Conservation (phyloP, 2,888 invertebrate species). For the Euplagia quadripunctaria region DNA sequence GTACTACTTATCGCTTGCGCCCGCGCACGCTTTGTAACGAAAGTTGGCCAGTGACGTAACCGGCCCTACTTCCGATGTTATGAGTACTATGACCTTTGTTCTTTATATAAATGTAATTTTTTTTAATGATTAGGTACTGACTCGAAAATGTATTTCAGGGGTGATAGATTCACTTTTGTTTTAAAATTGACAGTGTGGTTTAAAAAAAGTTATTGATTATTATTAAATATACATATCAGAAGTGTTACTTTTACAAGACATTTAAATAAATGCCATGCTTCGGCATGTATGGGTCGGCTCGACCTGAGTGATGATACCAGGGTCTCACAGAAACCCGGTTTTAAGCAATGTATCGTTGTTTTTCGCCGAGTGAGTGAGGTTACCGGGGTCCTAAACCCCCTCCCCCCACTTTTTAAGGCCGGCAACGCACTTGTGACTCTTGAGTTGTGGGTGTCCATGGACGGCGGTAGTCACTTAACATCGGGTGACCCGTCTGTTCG, state of each 20-base stretch:
- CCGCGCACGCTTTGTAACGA: slow-evolving; percentile 46
- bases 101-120: slow-evolving; percentile 18
- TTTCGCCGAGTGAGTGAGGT: too few relatives aligned
- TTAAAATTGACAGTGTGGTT: neutral
- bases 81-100: slow-evolving; percentile 45
- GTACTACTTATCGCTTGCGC: slow-evolving; percentile 38
- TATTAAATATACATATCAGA: neutral
- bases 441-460: too few relatives aligned
- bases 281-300: too few relatives aligned
- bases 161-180: neutral
- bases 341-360: too few relatives aligned
- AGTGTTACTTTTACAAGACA: neutral
- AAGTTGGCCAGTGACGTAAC: slow-evolving; percentile 64
- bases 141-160: neutral
- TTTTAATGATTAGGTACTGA: slow-evolving; percentile 4
- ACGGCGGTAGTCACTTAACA: too few relatives aligned
- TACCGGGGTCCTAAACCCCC: too few relatives aligned
- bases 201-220: neutral
- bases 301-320: too few relatives aligned
- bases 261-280: too few relatives aligned
- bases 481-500: too few relatives aligned
- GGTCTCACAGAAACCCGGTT: too few relatives aligned
- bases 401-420: too few relatives aligned
- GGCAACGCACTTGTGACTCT: too few relatives aligned
- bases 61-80: slow-evolving; percentile 61